A percentile compares a stretch with the other conserved stretches of the same genome.
Evolutionary conservation across 1,140 invertebrate species (phyloP).

Genomic region (Drosophila pseudoananassae): DNA sequence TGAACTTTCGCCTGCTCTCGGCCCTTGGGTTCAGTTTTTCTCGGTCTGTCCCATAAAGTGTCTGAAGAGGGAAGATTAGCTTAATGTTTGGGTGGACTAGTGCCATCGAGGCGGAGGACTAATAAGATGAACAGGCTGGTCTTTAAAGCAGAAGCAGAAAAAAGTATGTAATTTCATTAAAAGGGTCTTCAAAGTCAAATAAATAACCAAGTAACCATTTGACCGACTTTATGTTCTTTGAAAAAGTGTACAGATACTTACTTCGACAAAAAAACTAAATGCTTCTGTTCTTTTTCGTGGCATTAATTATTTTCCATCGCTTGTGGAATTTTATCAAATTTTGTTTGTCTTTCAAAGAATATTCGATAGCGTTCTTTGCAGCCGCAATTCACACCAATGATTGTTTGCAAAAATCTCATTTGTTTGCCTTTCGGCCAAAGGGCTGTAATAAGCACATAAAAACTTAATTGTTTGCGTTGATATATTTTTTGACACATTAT

Average conservation of each 20-base stretch:
- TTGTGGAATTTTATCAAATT: background rate
- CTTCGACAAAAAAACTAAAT: background rate
- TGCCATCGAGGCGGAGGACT: slow-evolving; percentile 15
- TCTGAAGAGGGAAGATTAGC: slow-evolving; percentile 71
- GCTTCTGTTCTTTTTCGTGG: background rate
- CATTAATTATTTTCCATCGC: too few species aligned
- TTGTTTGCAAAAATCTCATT: background rate
- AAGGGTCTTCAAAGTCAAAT: background rate
- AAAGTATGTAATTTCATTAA: slow-evolving; percentile 13
- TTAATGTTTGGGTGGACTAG: slow-evolving; percentile 19
- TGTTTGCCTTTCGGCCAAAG: background rate
- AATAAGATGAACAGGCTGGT: slow-evolving; percentile 14
- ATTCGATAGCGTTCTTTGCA: background rate
- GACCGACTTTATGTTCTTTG: background rate
- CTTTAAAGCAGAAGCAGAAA: background rate
- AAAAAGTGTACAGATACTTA: background rate
- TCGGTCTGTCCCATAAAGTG: slow-evolving; percentile 43
- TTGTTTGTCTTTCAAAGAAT: background rate
- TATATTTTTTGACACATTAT: background rate
- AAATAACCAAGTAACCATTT: slow-evolving; percentile 5
- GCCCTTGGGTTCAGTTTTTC: slow-evolving; percentile 37
- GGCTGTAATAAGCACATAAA: background rate
- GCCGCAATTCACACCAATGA: background rate
- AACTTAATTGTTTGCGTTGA: background rate
- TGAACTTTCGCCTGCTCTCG: slow-evolving; percentile 47